Evolutionary conservation across 2,113 vertebrate genomes (phyloP).

Genomic region (Podarcis muralis): DNA sequence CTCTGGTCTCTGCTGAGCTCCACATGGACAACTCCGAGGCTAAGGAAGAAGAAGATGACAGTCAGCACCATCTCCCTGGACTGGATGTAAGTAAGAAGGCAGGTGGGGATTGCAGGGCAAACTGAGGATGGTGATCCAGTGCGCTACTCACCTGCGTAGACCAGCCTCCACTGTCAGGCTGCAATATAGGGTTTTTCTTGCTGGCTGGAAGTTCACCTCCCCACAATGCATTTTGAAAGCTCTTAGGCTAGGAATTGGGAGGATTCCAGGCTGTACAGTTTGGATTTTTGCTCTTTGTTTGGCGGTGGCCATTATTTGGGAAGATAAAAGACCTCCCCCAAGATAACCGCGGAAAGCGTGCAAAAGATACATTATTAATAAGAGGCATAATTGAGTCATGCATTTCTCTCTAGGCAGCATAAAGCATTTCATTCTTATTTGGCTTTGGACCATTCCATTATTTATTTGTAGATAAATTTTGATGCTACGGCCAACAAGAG

Average conservation of each 20-base stretch:
- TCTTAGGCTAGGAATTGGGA: not conserved
- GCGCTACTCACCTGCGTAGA: too few species aligned
- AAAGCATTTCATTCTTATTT: not conserved
- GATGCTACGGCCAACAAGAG: not conserved
- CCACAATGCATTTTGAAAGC: not conserved
- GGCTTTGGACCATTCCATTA: conserved; percentile 1
- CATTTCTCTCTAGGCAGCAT: not conserved
- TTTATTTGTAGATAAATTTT: conserved; percentile 14
- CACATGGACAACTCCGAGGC: too few species aligned
- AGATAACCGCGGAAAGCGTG: not conserved
- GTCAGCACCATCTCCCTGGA: too few species aligned
- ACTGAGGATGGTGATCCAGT: too few species aligned
- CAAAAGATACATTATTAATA: conserved; percentile 13
- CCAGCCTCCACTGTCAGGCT: too few species aligned
- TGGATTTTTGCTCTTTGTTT: not conserved
- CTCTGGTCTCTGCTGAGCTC: too few species aligned
- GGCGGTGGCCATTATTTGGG: not conserved
- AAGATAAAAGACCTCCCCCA: not conserved
- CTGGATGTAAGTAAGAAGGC: too few species aligned
- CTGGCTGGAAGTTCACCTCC: not conserved
- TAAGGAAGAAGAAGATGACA: too few species aligned
- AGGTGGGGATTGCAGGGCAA: too few species aligned
- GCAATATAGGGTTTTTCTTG: not conserved
- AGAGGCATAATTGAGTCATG: not conserved
- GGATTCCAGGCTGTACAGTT: not conserved